Evolutionary conservation across 2,888 invertebrate genomes (phyloP).

Genomic region (Zhengitettix transpicula): DNA sequence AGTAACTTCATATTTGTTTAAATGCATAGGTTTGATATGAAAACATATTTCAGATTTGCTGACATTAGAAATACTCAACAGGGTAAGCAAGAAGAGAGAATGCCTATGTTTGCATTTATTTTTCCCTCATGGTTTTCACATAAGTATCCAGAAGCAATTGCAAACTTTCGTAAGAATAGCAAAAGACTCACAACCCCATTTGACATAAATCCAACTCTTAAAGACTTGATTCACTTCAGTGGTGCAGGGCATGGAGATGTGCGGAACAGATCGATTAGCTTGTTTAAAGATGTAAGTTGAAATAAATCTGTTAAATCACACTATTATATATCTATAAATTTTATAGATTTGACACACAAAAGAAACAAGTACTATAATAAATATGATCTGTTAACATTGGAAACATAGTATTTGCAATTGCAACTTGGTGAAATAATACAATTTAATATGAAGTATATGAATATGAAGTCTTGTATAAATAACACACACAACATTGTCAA

Average conservation of each 20-base stretch:
- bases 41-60: constrained; percentile 42
- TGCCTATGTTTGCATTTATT: constrained; percentile 70
- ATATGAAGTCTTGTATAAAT: not conserved
- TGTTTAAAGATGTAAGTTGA: constrained; percentile 39
- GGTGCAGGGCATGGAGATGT: constrained; percentile 32
- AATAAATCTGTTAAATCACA: not conserved
- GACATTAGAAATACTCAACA: constrained; percentile 69
- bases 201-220: constrained; percentile 69
- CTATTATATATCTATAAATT: not conserved
- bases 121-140: constrained; percentile 54
- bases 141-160: constrained; percentile 39
- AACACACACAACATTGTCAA: not conserved
- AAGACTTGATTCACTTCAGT: constrained; percentile 42
- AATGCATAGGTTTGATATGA: too few species aligned
- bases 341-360: not conserved
- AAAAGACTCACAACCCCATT: constrained; percentile 68
- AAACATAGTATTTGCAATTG: not conserved
- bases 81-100: constrained; percentile 79
- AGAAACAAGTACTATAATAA: not conserved
- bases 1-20: too few species aligned
- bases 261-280: constrained; percentile 36
- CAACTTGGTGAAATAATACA: too few species aligned
- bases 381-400: too few species aligned
- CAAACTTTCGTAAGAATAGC: constrained; percentile 45
- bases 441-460: too few species aligned